These are phyloP conservation scores for Chaenocephalus aceratus DNA, from an alignment of 2,113 vertebrate genomes.

Conservation along the genomic window DNA sequence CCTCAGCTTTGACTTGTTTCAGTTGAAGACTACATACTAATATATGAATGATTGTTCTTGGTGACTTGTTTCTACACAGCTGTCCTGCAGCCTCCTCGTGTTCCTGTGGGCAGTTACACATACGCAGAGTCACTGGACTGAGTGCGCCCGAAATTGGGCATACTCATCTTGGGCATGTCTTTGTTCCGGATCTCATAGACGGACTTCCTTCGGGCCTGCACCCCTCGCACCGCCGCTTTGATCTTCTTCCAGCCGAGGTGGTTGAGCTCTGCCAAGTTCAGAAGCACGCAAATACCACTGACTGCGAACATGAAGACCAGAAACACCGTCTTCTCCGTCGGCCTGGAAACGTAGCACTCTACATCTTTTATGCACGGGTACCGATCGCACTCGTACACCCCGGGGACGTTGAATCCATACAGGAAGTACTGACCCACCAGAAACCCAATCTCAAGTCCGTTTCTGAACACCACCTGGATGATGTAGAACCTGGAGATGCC, in stretches of 20 bases:
- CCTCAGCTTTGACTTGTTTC: too few species aligned
- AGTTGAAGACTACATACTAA: too few species aligned
- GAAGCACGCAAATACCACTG: conserved; percentile 96
- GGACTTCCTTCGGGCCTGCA: conserved; percentile 97
- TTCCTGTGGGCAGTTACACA: conserved; percentile 83
- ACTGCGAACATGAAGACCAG: conserved; percentile 99
- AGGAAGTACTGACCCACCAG: conserved; percentile 94
- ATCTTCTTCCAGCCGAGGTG: conserved; percentile 99
- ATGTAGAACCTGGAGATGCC: conserved; percentile 96
- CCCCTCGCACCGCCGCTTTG: conserved; percentile 97
- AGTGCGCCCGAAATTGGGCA: conserved; percentile 99
- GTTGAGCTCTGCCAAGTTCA: conserved; percentile 99
- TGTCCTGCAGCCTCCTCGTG: conserved; percentile 51
- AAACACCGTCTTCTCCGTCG: conserved; percentile 99
- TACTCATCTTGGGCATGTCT: conserved; percentile 96
- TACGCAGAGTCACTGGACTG: conserved; percentile 99
- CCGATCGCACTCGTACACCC: conserved; percentile 94
- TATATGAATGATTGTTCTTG: too few species aligned
- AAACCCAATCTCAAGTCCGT: conserved; percentile 93
- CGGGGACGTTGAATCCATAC: conserved; percentile 92
- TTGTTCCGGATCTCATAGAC: conserved; percentile 99
- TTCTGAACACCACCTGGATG: conserved; percentile 95
- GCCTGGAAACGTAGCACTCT: conserved; percentile 98
- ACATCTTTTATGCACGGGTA: conserved; percentile 99
- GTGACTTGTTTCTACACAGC: conserved; percentile 29